Evolutionary conservation across 2,888 invertebrate species (phyloP), one percentile per base, ranked within the genome.

Genomic region (Cheilosia scutellata): DNA sequence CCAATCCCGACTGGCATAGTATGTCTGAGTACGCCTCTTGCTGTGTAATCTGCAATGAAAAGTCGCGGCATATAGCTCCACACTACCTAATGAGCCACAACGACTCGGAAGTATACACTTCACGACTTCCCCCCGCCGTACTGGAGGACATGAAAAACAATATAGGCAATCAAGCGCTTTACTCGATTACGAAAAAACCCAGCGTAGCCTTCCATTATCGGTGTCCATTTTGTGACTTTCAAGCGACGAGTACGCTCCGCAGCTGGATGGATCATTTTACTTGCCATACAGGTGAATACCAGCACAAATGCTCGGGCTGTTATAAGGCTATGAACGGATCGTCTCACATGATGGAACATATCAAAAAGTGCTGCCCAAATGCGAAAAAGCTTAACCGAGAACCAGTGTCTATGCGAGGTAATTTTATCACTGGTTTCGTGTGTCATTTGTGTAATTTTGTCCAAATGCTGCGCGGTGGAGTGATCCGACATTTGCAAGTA

Each of bases 221-320:
- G 5, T 92, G 91, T 74, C 90, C 90, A 2, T 92, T 92, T 57
- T 92, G 93, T 72, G 51, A 78, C 9, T 88, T 89, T 13, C 77
- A 87, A 4, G 77, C 89, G 11, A 79, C 89, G 2, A 88, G 89
- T 0, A 16, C 87, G 0, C 80, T 80, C 0, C 16, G 47, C 1
- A 42, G 79, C 13, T 92, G 92, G 91, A 55, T 95, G 89, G 96
- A 96, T 90, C 97, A 97, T 89, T 93, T 96, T 49, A 94, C 95
- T 27, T 93, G 92, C 58, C 97, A 97, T 82, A 97, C 97, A 0
- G 97, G 97, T 0, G 97, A 97, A 91, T 96, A 95, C 88, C 93
- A 95, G 71, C 95, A 94, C 82, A 91, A 93, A 27, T 97, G 97
- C 90, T 93, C 93, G 0, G 92, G 93, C 58, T 97, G 97, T 74